Percentiles rank a stretch among this genome's conserved stretches.
phyloP scores from a whole-genome alignment of 2,113 vertebrate genomes.

The Elachura formosa region DNA sequence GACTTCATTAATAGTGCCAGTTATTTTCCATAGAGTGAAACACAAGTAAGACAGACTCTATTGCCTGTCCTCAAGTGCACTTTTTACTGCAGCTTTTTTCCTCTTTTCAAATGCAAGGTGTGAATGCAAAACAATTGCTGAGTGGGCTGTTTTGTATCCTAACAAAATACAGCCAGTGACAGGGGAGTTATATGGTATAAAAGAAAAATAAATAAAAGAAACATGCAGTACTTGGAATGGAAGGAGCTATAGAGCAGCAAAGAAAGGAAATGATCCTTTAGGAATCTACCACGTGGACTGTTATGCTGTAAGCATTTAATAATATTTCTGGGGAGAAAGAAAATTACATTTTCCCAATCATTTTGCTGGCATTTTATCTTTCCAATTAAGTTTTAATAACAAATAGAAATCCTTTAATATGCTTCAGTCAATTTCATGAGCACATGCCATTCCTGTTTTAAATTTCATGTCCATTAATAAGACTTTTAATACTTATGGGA shows the following conservation, averaged over 20 bases:
- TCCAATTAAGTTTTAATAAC: not conserved
- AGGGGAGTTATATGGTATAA: conserved; percentile 26
- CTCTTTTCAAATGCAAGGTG: conserved; percentile 41
- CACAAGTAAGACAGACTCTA: not conserved
- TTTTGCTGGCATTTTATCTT: conserved; percentile 1
- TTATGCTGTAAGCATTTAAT: not conserved
- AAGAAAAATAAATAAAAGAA: conserved; percentile 47
- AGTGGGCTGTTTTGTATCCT: conserved; percentile 23
- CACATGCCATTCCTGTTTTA: not conserved
- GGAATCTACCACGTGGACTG: not conserved
- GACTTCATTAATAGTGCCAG: conserved; percentile 11
- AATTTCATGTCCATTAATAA: not conserved
- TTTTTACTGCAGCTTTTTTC: not conserved
- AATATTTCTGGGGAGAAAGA: not conserved
- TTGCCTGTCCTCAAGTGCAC: conserved; percentile 47
- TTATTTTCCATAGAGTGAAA: conserved; percentile 43
- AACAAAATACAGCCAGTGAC: conserved; percentile 30
- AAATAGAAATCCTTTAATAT: not conserved
- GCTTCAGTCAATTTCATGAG: not conserved
- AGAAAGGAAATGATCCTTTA: not conserved
- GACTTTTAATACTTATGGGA: not conserved
- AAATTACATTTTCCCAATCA: not conserved
- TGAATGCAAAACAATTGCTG: conserved; percentile 42
- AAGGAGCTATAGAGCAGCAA: not conserved
- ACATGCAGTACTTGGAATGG: not conserved